A percentile compares a stretch with the other conserved stretches of the same genome.
These are phyloP conservation scores for Brachyalestes nurse DNA, from an alignment of 2,797 vertebrate genomes.

Conservation along the genomic window DNA sequence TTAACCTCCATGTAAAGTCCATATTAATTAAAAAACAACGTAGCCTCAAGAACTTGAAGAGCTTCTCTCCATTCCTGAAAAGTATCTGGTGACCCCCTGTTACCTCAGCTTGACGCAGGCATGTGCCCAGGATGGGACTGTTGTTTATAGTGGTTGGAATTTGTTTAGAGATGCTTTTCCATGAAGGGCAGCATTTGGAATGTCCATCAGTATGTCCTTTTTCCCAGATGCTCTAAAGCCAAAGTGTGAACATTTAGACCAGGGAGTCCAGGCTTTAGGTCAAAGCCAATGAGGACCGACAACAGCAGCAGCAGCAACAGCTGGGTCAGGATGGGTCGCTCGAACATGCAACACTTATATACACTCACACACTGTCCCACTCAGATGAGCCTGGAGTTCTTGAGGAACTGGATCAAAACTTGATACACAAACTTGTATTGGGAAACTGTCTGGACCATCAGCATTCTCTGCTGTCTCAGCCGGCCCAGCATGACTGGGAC, in stretches of 20 bases:
- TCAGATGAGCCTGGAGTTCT: conserved; percentile 96
- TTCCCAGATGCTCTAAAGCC: background rate
- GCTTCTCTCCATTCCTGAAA: background rate
- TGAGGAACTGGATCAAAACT: conserved; percentile 95
- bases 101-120: background rate
- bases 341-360: background rate
- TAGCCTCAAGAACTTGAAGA: background rate
- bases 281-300: background rate
- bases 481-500: conserved; percentile 90
- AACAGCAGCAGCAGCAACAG: background rate
- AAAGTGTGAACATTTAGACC: background rate
- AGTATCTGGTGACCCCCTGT: background rate
- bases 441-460: conserved; percentile 95
- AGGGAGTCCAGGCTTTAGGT: background rate
- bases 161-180: background rate
- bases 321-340: background rate
- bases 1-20: background rate
- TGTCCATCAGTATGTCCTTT: background rate
- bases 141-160: background rate
- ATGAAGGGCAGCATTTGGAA: background rate
- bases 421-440: conserved; percentile 98
- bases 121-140: background rate
- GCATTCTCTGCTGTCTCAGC: conserved; percentile 92
- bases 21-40: background rate
- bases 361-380: background rate